Evolutionary conservation across 2,797 vertebrate species (phyloP).

Genomic region (Anguilla pacifica): DNA sequence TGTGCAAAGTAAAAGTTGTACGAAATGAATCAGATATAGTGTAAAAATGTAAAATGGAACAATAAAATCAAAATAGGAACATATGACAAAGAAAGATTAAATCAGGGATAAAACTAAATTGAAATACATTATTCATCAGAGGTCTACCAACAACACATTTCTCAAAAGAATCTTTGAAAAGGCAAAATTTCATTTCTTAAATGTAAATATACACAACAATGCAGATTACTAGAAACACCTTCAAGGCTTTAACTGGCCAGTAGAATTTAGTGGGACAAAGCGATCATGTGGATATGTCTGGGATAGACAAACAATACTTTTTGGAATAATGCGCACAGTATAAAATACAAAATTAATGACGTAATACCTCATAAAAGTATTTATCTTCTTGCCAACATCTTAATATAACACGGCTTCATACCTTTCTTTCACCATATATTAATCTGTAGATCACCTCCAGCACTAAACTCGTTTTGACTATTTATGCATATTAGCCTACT

Average conservation of each 20-base stretch:
- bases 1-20: neutral
- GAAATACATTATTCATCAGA: neutral
- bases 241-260: no score
- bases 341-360: neutral
- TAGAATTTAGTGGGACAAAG: no score
- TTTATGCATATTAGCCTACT: neutral
- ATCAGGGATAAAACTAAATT: neutral
- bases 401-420: neutral
- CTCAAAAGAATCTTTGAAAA: neutral
- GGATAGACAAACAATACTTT: neutral
- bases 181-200: neutral
- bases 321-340: neutral
- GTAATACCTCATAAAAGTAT: neutral
- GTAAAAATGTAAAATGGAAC: neutral
- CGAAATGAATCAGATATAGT: neutral
- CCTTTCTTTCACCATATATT: neutral
- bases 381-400: neutral
- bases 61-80: neutral
- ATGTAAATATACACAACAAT: neutral
- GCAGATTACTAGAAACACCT: no score
- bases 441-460: neutral
- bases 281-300: neutral
- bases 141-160: neutral
- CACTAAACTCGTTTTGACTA: neutral
- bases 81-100: neutral